Conservation (phyloP, 2,797 vertebrate genomes). For the Pagetopsis macropterus region DNA sequence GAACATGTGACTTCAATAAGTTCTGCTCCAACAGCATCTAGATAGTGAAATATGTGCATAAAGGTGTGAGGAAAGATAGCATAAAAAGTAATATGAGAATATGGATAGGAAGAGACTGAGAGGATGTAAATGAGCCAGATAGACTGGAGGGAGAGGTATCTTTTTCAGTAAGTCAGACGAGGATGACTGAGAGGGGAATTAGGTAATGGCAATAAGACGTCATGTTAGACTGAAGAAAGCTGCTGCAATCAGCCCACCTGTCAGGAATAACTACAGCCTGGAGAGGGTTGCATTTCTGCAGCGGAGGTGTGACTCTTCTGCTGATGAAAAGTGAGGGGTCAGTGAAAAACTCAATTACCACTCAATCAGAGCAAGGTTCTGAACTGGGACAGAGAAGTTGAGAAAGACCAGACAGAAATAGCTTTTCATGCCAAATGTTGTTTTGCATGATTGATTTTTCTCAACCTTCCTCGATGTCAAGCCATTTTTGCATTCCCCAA, state of each 20-base stretch:
- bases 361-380: slow-evolving; percentile 47
- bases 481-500: background rate
- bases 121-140: slow-evolving; percentile 40
- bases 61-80: slow-evolving; percentile 12
- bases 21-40: slow-evolving; percentile 15
- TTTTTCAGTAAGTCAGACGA: slow-evolving; percentile 50
- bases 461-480: slow-evolving; percentile 3
- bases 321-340: slow-evolving; percentile 71
- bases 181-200: slow-evolving; percentile 61
- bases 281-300: slow-evolving; percentile 47
- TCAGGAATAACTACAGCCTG: slow-evolving; percentile 64
- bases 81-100: slow-evolving; percentile 18
- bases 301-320: slow-evolving; percentile 56
- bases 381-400: slow-evolving; percentile 28
- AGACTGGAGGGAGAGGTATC: slow-evolving; percentile 39
- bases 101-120: slow-evolving; percentile 21
- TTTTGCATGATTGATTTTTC: slow-evolving; percentile 30
- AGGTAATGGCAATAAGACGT: slow-evolving; percentile 67
- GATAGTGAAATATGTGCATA: slow-evolving; percentile 17
- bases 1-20: slow-evolving; percentile 11
- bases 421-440: slow-evolving; percentile 27
- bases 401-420: slow-evolving; percentile 32
- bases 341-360: slow-evolving; percentile 64
- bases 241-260: slow-evolving; percentile 70
- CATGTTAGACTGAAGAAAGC: slow-evolving; percentile 67